phyloP scores from a whole-genome alignment of 2,797 vertebrate species.

The Rhabdomys pumilio region DNA sequence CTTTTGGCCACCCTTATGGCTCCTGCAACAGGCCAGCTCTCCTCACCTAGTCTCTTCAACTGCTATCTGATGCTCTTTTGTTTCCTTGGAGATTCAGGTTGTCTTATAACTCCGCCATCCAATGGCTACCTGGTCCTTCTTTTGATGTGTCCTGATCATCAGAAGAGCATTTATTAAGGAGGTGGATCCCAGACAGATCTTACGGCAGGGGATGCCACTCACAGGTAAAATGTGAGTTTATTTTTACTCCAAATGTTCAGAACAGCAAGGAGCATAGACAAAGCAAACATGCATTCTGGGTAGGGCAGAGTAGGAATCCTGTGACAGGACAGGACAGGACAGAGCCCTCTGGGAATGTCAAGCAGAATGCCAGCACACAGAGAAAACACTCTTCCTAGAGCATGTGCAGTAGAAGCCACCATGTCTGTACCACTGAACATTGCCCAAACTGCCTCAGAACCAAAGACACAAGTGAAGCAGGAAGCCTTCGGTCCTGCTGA shows the following conservation, averaged over 20 bases:
- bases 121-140: background rate
- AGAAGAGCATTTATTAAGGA: background rate
- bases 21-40: background rate
- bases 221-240: background rate
- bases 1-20: background rate
- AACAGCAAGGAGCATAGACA: accelerated
- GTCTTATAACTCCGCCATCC: background rate
- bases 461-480: background rate
- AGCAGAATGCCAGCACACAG: background rate
- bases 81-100: background rate
- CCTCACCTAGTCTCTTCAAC: background rate
- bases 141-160: background rate
- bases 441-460: background rate
- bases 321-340: background rate
- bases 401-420: background rate
- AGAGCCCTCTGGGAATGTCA: background rate
- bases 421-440: accelerated
- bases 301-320: background rate
- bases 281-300: background rate
- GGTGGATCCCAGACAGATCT: too few relatives aligned
- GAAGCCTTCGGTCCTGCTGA: background rate
- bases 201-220: background rate
- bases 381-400: background rate
- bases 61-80: background rate
- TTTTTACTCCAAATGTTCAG: background rate